These are phyloP conservation scores for Cinclus cinclus DNA, from an alignment of 2,113 vertebrate genomes.

Conservation along the genomic window DNA sequence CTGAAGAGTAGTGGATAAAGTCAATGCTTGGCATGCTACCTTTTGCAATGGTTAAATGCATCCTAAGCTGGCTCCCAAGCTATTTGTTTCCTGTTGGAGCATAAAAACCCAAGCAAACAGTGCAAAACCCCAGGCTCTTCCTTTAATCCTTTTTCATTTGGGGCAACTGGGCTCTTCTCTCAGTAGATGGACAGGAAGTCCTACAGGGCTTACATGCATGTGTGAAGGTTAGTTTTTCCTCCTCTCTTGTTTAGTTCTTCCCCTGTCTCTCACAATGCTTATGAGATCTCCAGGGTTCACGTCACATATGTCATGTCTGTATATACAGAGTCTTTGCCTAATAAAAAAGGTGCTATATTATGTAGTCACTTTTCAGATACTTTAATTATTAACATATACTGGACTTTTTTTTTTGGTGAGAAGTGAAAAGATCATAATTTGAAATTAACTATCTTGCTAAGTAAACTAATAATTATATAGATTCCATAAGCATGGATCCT, in stretches of 20 bases:
- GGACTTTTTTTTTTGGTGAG: background rate
- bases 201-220: background rate
- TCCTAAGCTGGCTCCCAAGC: background rate
- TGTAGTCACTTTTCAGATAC: background rate
- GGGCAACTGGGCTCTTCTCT: background rate
- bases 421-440: constrained; percentile 7
- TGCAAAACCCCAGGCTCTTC: background rate
- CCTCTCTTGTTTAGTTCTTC: background rate
- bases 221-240: background rate
- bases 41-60: background rate
- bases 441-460: constrained; percentile 39
- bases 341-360: background rate
- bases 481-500: constrained; percentile 17
- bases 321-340: background rate
- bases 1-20: background rate
- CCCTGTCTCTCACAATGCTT: background rate
- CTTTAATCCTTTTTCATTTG: background rate
- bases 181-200: background rate
- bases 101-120: background rate
- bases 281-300: background rate
- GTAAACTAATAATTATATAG: constrained; percentile 40
- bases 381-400: constrained; percentile 25
- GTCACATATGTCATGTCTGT: background rate
- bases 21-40: background rate
- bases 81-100: background rate